These are phyloP conservation scores for Amphimedon queenslandica DNA, from an alignment of 37 sponge, comb jelly and placozoan species.

Conservation along the genomic window DNA sequence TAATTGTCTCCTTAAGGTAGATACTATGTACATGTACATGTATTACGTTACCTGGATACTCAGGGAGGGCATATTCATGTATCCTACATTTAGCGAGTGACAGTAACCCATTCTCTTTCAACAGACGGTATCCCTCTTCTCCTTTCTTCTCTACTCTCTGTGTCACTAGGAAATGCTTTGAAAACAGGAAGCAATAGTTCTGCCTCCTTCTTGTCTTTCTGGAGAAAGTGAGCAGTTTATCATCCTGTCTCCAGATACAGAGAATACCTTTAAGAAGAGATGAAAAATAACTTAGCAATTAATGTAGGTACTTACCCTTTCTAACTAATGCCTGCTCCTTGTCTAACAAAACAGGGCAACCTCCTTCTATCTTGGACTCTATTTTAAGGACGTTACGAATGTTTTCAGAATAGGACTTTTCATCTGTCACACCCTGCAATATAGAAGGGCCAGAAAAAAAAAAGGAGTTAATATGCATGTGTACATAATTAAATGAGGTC, in stretches of 20 bases:
- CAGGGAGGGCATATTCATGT: neutral
- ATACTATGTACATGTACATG: too few species aligned
- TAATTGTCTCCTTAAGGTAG: too few species aligned
- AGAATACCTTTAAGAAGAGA: neutral
- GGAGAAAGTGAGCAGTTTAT: neutral
- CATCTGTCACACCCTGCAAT: conserved; percentile 40
- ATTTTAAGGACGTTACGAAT: conserved; percentile 42
- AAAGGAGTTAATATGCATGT: neutral
- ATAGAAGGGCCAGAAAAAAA: neutral
- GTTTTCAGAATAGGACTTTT: conserved; percentile 18
- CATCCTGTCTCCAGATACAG: neutral
- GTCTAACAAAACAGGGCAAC: conserved; percentile 51
- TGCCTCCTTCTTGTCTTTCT: conserved; percentile 12
- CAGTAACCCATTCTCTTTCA: conserved; percentile 19
- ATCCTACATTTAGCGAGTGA: too few species aligned
- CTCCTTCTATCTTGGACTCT: conserved; percentile 52
- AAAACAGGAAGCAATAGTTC: conserved; percentile 54
- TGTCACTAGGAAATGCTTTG: conserved; percentile 59
- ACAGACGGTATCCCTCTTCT: conserved; percentile 18
- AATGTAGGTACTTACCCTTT: conserved; percentile 36
- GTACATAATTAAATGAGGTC: neutral
- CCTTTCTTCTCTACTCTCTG: conserved; percentile 29
- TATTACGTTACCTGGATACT: too few species aligned
- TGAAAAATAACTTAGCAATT: neutral
- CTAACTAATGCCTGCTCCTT: conserved; percentile 52